phyloP scores from a whole-genome alignment of 2,113 vertebrate species.

The Mastomys coucha region DNA sequence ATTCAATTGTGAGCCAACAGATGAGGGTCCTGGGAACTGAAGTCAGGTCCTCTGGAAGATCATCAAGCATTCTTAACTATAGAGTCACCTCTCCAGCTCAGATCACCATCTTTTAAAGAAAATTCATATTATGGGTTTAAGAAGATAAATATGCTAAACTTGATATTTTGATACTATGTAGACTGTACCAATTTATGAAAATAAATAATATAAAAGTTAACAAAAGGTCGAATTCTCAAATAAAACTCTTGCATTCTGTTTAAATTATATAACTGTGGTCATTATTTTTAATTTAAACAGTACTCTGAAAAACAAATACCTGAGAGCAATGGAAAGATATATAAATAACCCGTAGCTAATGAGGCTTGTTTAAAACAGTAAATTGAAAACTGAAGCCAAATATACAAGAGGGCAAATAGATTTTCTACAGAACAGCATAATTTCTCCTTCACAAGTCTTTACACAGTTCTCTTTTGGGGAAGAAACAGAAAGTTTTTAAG shows the following conservation, averaged over 20 bases:
- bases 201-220: conserved; percentile 4
- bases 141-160: conserved; percentile 10
- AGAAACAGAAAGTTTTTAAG: not conserved
- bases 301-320: conserved; percentile 42
- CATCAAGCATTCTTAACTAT: no score
- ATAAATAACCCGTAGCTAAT: conserved; percentile 33
- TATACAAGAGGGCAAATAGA: not conserved
- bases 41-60: not conserved
- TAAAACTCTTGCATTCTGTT: not conserved
- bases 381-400: conserved; percentile 39
- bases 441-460: not conserved
- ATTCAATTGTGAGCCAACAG: not conserved
- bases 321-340: conserved; percentile 7
- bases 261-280: conserved; percentile 13
- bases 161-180: not conserved
- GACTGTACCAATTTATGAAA: not conserved
- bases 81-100: not conserved
- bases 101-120: not conserved
- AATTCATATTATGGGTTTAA: not conserved
- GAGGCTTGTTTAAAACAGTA: conserved; percentile 18
- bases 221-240: conserved; percentile 13
- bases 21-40: not conserved
- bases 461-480: not conserved
- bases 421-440: not conserved
- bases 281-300: conserved; percentile 48